A percentile compares a stretch with the other conserved stretches of the same genome.
These are phyloP conservation scores for Peromyscus aztecus DNA, from an alignment of 2,797 vertebrate genomes.

Conservation along the genomic window DNA sequence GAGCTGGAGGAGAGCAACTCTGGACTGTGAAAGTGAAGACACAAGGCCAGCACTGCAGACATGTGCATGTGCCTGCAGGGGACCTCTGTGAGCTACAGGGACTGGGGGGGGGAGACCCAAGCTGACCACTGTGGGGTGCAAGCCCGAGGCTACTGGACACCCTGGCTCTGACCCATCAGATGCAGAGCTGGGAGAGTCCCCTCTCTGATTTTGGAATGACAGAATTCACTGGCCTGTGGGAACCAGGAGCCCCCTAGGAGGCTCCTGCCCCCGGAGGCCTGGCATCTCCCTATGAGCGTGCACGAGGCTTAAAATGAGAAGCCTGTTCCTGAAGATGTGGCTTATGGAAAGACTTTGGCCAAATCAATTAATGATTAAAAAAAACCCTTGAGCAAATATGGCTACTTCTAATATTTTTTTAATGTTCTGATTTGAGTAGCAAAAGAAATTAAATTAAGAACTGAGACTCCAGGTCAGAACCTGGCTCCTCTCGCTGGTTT, in stretches of 20 bases:
- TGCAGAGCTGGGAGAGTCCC: background rate
- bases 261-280: background rate
- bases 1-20: too few relatives aligned
- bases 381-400: slow-evolving; percentile 80
- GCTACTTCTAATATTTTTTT: slow-evolving; percentile 70
- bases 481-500: slow-evolving; percentile 70
- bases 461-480: slow-evolving; percentile 78
- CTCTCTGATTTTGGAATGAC: background rate
- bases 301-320: background rate
- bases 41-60: background rate
- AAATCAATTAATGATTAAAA: slow-evolving; percentile 83
- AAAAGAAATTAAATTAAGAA: slow-evolving; percentile 82
- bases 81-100: background rate
- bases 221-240: background rate
- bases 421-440: slow-evolving; percentile 75
- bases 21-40: background rate
- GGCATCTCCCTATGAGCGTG: background rate
- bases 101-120: too few relatives aligned
- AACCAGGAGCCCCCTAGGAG: too few relatives aligned
- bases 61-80: background rate
- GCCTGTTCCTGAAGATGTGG: background rate
- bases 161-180: background rate
- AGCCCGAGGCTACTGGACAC: background rate
- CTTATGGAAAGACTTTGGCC: slow-evolving; percentile 69
- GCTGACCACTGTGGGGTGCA: background rate